Evolutionary conservation across 2,888 invertebrate genomes (phyloP).

Genomic region (Anthrax anthrax): DNA sequence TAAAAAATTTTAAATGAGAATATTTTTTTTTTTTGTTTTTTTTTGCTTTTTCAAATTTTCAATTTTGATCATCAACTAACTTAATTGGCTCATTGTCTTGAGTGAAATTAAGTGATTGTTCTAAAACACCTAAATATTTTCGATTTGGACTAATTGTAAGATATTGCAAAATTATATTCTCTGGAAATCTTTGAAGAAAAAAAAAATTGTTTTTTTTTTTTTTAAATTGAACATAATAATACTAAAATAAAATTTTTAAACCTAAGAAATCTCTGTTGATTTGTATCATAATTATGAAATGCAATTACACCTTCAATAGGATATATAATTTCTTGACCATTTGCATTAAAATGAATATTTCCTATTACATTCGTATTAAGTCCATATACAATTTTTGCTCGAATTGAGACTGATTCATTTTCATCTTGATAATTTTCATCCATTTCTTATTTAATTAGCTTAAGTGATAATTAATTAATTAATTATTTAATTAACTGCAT

Average conservation of each 20-base stretch:
- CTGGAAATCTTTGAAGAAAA: constrained; percentile 22
- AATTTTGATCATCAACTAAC: no score
- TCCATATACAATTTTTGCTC: constrained; percentile 31
- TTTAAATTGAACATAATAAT: no score
- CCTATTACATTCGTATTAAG: constrained; percentile 38
- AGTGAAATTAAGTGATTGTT: constrained; percentile 9
- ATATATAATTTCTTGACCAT: constrained; percentile 57
- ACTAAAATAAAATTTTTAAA: constrained; percentile 6
- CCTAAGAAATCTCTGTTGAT: constrained; percentile 58
- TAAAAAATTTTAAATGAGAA: background rate
- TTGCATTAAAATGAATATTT: constrained; percentile 57
- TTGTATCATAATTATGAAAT: constrained; percentile 56
- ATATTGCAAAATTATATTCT: constrained; percentile 22
- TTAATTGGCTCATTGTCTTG: background rate
- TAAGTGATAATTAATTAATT: no score
- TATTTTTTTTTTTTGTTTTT: no score
- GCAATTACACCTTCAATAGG: constrained; percentile 64
- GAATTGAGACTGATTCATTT: constrained; percentile 13
- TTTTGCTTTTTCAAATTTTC: no score
- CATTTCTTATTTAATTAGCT: no score
- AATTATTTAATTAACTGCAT: no score
- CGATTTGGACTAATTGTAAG: constrained; percentile 28
- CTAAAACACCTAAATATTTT: constrained; percentile 28
- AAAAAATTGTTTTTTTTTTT: no score
- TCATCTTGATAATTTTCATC: no score